Conservation (phyloP, 2,113 vertebrate genomes). For the Sinocyclocheilus anshuiensis region DNA sequence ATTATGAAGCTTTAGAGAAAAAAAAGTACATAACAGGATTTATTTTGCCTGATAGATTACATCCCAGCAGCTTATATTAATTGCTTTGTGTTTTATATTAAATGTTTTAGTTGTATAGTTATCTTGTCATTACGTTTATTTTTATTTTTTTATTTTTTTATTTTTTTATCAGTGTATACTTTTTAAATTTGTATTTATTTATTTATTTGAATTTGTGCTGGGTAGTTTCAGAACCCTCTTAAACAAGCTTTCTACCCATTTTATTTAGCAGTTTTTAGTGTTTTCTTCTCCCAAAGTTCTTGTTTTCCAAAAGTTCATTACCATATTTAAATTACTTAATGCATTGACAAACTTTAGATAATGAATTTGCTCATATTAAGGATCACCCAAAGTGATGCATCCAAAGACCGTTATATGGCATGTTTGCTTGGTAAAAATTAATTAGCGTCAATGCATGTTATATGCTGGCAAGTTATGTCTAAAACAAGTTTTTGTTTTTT, state of each 20-base stretch:
- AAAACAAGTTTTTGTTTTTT: background rate
- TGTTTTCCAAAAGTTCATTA: background rate
- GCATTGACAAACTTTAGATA: too few relatives aligned
- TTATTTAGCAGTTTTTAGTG: background rate
- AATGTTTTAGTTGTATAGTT: too few relatives aligned
- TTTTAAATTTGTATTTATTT: background rate
- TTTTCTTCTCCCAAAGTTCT: background rate
- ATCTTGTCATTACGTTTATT: background rate
- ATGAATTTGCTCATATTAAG: too few relatives aligned
- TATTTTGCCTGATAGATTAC: background rate
- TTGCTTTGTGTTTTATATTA: background rate
- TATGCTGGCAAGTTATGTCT: too few relatives aligned
- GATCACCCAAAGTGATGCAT: too few relatives aligned
- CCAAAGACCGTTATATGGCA: too few relatives aligned
- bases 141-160: background rate
- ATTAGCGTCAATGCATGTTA: too few relatives aligned
- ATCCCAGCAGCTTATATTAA: background rate
- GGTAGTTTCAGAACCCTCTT: background rate
- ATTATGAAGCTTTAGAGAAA: background rate
- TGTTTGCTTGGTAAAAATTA: too few relatives aligned
- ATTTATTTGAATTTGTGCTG: background rate
- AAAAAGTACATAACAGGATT: background rate
- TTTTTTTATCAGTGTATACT: background rate
- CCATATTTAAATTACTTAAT: background rate
- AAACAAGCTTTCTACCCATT: background rate